Percentiles rank a stretch among this genome's conserved stretches.
Conservation (phyloP, 2,797 vertebrate species). For the Sardinella longiceps region DNA sequence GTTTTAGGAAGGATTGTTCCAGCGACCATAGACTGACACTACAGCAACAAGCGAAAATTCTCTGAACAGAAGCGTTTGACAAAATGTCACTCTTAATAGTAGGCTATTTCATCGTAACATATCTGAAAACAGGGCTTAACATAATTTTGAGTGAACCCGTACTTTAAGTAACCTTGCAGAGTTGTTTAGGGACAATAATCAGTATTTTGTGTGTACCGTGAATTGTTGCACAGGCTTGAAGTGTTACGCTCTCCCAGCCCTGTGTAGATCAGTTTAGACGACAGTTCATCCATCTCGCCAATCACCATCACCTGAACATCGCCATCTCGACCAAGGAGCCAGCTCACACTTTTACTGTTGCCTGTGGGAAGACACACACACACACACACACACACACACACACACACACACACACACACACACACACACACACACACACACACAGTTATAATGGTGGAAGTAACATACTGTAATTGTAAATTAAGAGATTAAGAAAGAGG, state of each 20-base stretch:
- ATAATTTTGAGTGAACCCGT: too few relatives aligned
- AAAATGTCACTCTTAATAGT: too few relatives aligned
- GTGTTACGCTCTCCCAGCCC: slow-evolving; percentile 68
- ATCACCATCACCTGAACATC: slow-evolving; percentile 76
- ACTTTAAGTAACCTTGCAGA: not conserved
- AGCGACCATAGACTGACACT: too few relatives aligned
- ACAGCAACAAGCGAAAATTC: too few relatives aligned
- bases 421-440: not conserved
- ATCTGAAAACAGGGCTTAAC: too few relatives aligned
- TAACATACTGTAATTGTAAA: too few relatives aligned
- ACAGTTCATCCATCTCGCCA: slow-evolving; percentile 74
- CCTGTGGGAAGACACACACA: slow-evolving; percentile 58
- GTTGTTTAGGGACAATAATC: not conserved
- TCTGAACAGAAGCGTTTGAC: too few relatives aligned
- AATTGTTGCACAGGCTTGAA: slow-evolving; percentile 57
- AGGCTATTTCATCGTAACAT: too few relatives aligned
- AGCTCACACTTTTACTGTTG: slow-evolving; percentile 75
- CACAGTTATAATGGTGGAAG: not conserved
- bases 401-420: not conserved
- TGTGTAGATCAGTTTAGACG: slow-evolving; percentile 72
- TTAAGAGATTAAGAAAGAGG: too few relatives aligned
- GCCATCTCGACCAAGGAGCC: slow-evolving; percentile 77
- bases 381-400: slow-evolving; percentile 20
- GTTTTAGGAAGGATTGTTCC: too few relatives aligned
- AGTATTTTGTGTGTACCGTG: slow-evolving; percentile 57